Base-by-base conservation (phyloP, 2,797 vertebrate genomes). In the Coranthus polyacanthus region DNA sequence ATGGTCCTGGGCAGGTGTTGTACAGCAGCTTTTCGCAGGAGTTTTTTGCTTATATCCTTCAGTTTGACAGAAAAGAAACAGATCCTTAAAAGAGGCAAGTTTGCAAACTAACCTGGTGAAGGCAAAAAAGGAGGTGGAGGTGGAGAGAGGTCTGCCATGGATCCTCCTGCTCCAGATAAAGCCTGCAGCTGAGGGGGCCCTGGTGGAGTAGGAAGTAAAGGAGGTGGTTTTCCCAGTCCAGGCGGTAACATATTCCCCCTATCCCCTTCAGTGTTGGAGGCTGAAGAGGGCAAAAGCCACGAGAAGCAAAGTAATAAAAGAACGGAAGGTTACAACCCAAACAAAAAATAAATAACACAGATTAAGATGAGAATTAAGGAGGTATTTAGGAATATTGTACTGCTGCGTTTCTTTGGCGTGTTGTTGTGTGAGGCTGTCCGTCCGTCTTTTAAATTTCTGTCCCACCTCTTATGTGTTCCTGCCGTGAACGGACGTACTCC, bases 121-220 rank as follows among this genome's bases (percentile, higher is more conserved):
- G 88, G 86, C 67, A 93, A 74, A 20, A 91, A 77, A 44, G 88
- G 83, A 13, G 69, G 78, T 42, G 85, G 34, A 38, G 81, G 10
- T 10, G 84, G 65, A 18, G 77, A 12, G 56, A 78, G 71, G 45
- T 90, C 82, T 17, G 63, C 44, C 36, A 82, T 79, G 61, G 70
- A n/a, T 43, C 78, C 83, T 7, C 72, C 87, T 12, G 62, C 12
- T 12, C 68, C 75, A 1, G 42, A n/a, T 18, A 34, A 32, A 41
- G 81, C 17, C 66, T 68, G 84, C 37, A 68, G 84, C 7, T 46
- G 84, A 38, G 77, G 87, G 4, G 69, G 68, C 2, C 87, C 79
- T 2, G 85, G 75, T 13, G 93, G 91, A 2, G 88, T 93, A 6
- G 87, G 92, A n/a, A 94, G 92, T 46, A 95, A 89, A 6, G 94